Base-by-base conservation (phyloP, 2,113 vertebrate genomes). In the Noturus placidus region DNA sequence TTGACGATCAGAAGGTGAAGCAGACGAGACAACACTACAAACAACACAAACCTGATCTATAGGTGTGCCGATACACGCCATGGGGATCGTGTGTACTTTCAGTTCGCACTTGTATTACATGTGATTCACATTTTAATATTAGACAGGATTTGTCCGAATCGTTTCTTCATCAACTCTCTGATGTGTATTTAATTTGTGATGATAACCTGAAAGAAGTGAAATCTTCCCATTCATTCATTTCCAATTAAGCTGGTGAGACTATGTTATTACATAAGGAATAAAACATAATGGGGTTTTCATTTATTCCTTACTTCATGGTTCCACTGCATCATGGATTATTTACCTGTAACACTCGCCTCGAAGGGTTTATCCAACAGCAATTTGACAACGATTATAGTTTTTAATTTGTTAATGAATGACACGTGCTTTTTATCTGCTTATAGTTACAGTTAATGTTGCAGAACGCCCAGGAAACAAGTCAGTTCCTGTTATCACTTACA, bases 1-100 rank as follows among this genome's bases (percentile, higher is more conserved):
- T 61, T 42, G 86, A 82, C 69, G 67, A 82, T 74, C 61, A 38
- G 20, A 72, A 70, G 67, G 65, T 6, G 30, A 42, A 46, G 63
- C 46, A 87, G 52, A 56, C 38, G 19, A 74, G 79, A 81, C 33
- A 1, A 87, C 79, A 30, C 15, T 20, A 83, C 57, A 52, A 56
- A 81, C 50, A 69, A 33, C 65, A 25, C 52, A 57, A 78, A 54
- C 76, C 20, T 19, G 74, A 81, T 79, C 59, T 59, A 52, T 78
- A 33, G 42, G 59, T 25, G 30, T 78, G 84, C 30, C 72, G 25
- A 2, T 14, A 69, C 74, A 52, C 35, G 19, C n/a, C 57, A 63
- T 33, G 38, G 35, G 35, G 35, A 78, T n/a, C 52, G 4, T 11
- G n/a, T 19, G n/a, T 33, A 80, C 33, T 80, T 57, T 57, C 17